These are phyloP conservation scores for Galagoides demidoff DNA, from an alignment of 2,797 vertebrate species.

Conservation along the genomic window DNA sequence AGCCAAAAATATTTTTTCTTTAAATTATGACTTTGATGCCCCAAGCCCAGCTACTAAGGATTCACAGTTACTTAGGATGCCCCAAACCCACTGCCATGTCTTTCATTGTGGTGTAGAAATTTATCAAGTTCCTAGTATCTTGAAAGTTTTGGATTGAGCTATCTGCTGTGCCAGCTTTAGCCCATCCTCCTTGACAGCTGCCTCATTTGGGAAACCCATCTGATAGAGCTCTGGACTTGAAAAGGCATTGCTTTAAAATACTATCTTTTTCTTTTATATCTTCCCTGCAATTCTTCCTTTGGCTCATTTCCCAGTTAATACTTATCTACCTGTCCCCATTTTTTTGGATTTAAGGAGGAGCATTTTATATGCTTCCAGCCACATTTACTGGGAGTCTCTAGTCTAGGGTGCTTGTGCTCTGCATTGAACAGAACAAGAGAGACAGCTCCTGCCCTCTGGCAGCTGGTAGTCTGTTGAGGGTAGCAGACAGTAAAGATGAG, in stretches of 20 bases:
- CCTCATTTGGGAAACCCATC: background rate
- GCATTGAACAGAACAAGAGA: background rate
- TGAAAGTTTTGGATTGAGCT: background rate
- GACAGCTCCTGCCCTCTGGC: background rate
- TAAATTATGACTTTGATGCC: background rate
- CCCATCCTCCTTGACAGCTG: background rate
- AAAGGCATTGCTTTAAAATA: constrained; percentile 21
- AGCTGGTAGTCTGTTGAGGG: background rate
- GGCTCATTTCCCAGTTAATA: background rate
- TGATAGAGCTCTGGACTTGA: background rate
- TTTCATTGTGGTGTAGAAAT: background rate
- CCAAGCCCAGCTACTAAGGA: background rate
- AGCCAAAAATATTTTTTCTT: background rate
- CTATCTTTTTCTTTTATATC: background rate
- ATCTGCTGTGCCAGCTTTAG: background rate
- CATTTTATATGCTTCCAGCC: background rate
- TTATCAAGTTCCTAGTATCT: background rate
- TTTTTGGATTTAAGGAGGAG: background rate
- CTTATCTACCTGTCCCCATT: background rate
- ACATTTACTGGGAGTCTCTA: background rate
- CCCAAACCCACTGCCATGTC: background rate
- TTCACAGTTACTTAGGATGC: background rate
- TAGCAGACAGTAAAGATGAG: background rate
- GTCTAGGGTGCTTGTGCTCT: background rate
- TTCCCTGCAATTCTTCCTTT: background rate